phyloP scores from a whole-genome alignment of 2,113 vertebrate species.

The Gorsachius goisagi region DNA sequence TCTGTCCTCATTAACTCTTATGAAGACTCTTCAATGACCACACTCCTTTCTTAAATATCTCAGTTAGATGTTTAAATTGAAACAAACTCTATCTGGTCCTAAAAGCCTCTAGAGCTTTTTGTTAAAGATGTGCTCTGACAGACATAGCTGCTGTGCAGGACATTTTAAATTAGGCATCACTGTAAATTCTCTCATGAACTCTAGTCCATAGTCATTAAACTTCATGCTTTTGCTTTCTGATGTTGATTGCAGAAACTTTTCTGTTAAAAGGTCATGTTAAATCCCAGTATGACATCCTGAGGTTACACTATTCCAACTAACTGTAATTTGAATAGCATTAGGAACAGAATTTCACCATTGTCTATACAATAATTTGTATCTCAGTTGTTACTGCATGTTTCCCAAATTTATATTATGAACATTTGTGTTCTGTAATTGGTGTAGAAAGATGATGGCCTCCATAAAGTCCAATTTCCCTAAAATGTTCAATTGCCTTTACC shows the following conservation, averaged over 20 bases:
- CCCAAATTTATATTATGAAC: background rate
- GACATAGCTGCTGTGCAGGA: background rate
- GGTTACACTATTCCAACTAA: background rate
- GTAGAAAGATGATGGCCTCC: background rate
- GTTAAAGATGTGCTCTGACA: background rate
- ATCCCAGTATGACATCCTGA: background rate
- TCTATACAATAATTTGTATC: background rate
- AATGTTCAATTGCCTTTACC: background rate
- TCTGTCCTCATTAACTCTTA: background rate
- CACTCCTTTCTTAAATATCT: background rate
- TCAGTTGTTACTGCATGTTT: background rate
- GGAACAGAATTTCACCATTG: background rate
- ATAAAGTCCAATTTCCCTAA: background rate
- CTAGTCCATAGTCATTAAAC: background rate
- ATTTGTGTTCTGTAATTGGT: background rate
- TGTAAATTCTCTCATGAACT: background rate
- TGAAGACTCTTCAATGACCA: background rate
- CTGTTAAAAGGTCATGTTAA: background rate
- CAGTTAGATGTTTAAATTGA: background rate
- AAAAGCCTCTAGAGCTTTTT: background rate
- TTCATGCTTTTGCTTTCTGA: background rate
- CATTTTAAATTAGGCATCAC: background rate
- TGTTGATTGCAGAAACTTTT: background rate
- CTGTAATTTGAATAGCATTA: background rate
- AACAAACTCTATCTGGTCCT: background rate